phyloP scores from a whole-genome alignment of 2,888 invertebrate genomes.

The Aproaerema taeniolella region DNA sequence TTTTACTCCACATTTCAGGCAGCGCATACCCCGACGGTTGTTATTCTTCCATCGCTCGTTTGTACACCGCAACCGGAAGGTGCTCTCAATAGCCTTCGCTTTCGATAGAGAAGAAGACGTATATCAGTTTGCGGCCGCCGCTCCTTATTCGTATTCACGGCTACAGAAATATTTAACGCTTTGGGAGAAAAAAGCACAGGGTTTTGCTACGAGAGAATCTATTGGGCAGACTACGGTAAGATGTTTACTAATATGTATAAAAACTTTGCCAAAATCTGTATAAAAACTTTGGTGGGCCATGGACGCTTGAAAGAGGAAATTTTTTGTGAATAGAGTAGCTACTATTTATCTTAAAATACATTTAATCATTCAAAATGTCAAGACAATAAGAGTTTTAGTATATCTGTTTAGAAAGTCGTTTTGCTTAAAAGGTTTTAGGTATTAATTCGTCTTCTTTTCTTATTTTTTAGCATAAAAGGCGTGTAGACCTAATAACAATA shows the following conservation, averaged over 20 bases:
- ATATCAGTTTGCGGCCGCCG: slow-evolving; percentile 95
- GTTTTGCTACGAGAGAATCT: slow-evolving; percentile 82
- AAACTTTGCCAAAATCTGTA: too few relatives aligned
- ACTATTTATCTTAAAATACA: too few relatives aligned
- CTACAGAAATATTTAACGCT: slow-evolving; percentile 89
- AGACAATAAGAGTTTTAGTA: too few relatives aligned
- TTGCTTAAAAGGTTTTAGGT: not conserved
- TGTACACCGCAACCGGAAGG: slow-evolving; percentile 92
- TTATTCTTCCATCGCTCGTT: slow-evolving; percentile 96
- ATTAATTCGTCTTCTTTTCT: too few relatives aligned
- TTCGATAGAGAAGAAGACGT: slow-evolving; percentile 97
- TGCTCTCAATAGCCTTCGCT: slow-evolving; percentile 94
- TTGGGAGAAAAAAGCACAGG: slow-evolving; percentile 80
- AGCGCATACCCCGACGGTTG: slow-evolving; percentile 86
- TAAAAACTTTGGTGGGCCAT: too few relatives aligned
- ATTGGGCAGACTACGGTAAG: slow-evolving; percentile 81
- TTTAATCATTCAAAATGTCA: too few relatives aligned
- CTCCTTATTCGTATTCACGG: slow-evolving; percentile 96
- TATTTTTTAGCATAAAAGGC: slow-evolving; percentile 89
- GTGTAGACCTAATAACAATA: slow-evolving; percentile 93
- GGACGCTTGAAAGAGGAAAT: too few relatives aligned
- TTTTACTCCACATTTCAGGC: slow-evolving; percentile 78
- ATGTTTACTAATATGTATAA: too few relatives aligned
- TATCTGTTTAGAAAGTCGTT: not conserved
- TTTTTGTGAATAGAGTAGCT: too few relatives aligned